Percentiles rank a stretch among this genome's conserved stretches.
phyloP scores from a whole-genome alignment of 2,113 vertebrate species.

The Grantiella picta region DNA sequence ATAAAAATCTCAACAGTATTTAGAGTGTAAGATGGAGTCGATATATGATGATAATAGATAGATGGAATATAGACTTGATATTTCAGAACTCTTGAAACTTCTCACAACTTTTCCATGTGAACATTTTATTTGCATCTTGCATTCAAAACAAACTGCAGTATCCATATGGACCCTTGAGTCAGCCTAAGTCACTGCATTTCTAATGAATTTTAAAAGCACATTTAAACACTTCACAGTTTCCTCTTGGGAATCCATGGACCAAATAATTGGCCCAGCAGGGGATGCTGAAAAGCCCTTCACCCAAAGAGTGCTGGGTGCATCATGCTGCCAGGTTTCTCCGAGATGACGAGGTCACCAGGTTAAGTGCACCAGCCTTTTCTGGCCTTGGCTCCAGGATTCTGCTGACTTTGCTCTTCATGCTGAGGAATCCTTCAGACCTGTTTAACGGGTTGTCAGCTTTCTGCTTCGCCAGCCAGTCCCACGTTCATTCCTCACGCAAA shows the following conservation, averaged over 20 bases:
- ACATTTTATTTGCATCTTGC: neutral
- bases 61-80: neutral
- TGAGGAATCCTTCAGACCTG: neutral
- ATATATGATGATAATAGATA: too few species aligned
- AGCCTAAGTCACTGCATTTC: neutral
- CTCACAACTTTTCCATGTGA: neutral
- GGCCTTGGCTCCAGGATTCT: neutral
- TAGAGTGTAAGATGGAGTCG: neutral
- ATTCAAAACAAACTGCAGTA: neutral
- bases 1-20: neutral
- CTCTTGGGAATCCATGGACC: neutral
- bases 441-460: neutral
- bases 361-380: neutral
- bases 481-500: neutral
- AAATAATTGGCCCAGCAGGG: neutral
- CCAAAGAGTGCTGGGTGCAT: neutral
- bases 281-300: neutral
- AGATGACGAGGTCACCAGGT: neutral
- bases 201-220: neutral
- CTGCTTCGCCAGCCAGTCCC: neutral
- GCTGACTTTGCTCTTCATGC: neutral
- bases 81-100: neutral
- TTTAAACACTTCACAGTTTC: neutral
- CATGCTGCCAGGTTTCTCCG: neutral
- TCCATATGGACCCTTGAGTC: neutral